These are phyloP conservation scores for Temnopleurus reevesii DNA, from an alignment of 53 echinoderm and acorn worm species.

Conservation along the genomic window DNA sequence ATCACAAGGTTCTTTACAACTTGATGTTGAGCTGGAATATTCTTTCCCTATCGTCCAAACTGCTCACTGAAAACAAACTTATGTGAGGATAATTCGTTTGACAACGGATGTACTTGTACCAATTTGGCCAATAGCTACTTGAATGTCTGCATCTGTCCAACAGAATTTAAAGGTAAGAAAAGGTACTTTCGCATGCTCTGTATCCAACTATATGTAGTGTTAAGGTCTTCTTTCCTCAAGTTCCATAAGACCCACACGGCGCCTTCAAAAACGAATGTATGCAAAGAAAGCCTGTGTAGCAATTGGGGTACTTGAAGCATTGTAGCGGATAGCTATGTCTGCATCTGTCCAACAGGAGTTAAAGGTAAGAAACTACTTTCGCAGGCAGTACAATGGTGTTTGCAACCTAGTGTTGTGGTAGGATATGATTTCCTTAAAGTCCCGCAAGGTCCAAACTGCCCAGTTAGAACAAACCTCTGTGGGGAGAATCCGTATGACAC, in stretches of 20 bases:
- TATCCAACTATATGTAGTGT: too few relatives aligned
- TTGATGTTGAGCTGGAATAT: too few relatives aligned
- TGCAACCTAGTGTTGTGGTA: too few relatives aligned
- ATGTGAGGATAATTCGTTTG: constrained; percentile 2
- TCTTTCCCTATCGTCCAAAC: too few relatives aligned
- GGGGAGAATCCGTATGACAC: constrained; percentile 11
- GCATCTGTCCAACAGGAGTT: neutral
- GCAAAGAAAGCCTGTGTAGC: neutral
- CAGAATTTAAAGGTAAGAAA: constrained; percentile 15
- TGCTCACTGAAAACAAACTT: constrained; percentile 16
- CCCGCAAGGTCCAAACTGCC: neutral
- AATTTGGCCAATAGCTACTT: neutral
- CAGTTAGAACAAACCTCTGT: constrained; percentile 9
- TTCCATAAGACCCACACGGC: too few relatives aligned
- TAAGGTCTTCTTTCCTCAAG: too few relatives aligned
- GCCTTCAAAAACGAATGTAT: too few relatives aligned
- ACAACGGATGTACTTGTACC: constrained; percentile 19
- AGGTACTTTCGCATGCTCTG: too few relatives aligned
- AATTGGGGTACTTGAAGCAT: constrained; percentile 23
- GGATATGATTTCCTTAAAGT: too few relatives aligned
- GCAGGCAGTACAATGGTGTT: too few relatives aligned
- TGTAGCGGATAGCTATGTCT: neutral
- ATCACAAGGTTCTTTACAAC: too few relatives aligned
- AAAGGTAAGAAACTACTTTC: too few relatives aligned
- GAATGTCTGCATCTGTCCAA: neutral